Conservation (phyloP, 2,888 invertebrate species). For the Choreutis nemorana region DNA sequence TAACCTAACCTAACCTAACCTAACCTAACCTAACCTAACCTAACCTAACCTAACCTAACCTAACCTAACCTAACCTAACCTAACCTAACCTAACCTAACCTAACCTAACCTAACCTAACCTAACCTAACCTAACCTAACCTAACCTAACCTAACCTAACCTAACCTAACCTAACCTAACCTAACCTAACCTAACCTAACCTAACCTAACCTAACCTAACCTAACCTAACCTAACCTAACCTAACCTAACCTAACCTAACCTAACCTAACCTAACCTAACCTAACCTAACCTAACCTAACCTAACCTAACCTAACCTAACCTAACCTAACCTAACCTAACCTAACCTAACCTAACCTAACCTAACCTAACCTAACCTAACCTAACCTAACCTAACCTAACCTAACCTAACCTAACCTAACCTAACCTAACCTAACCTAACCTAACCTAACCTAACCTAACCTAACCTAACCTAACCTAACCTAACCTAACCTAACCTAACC, state of each 20-base stretch:
- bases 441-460: constrained; percentile 10
- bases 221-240: constrained; percentile 6
- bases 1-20: constrained; percentile 6
- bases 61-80: constrained; percentile 8
- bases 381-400: constrained; percentile 14
- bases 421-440: constrained; percentile 12
- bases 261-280: constrained; percentile 6
- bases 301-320: constrained; percentile 6
- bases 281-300: constrained; percentile 6
- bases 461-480: constrained; percentile 11
- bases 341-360: constrained; percentile 7
- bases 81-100: constrained; percentile 6
- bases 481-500: constrained; percentile 12
- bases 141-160: constrained; percentile 4
- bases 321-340: constrained; percentile 5
- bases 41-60: constrained; percentile 7
- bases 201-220: constrained; percentile 5
- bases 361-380: constrained; percentile 14
- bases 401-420: constrained; percentile 14
- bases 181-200: constrained; percentile 3
- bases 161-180: constrained; percentile 6
- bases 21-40: constrained; percentile 5
- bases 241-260: constrained; percentile 6
- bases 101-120: constrained; percentile 6
- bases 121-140: constrained; percentile 5